Conservation (phyloP, 2,113 vertebrate species). For the Hymenochirus boettgeri region DNA sequence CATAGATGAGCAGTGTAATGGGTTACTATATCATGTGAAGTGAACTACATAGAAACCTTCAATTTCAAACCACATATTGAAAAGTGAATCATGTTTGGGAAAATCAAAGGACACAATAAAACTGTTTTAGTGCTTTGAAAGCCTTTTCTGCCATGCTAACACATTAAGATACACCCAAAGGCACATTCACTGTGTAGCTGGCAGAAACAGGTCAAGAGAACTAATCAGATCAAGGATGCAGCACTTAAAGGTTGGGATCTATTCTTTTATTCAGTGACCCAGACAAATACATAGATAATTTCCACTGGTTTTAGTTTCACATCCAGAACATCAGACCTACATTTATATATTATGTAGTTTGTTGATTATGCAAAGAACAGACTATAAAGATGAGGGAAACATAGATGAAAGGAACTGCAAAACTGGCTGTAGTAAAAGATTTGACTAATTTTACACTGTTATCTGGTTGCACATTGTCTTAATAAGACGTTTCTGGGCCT, state of each 20-base stretch:
- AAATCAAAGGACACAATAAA: conserved; percentile 7
- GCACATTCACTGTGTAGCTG: conserved; percentile 5
- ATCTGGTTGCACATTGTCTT: too few relatives aligned
- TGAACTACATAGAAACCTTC: conserved; percentile 6
- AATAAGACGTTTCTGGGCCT: too few relatives aligned
- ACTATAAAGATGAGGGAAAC: too few relatives aligned
- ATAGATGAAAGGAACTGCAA: too few relatives aligned
- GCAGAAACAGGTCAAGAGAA: conserved; percentile 34
- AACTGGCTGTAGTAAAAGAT: too few relatives aligned
- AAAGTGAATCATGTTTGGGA: conserved; percentile 37
- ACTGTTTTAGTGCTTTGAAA: conserved; percentile 6
- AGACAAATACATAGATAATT: too few relatives aligned
- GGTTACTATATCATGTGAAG: conserved; percentile 12
- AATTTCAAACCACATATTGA: conserved; percentile 3
- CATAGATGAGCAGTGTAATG: conserved; percentile 22
- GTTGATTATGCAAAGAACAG: too few relatives aligned
- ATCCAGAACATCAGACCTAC: too few relatives aligned
- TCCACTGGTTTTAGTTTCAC: too few relatives aligned
- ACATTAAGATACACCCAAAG: conserved; percentile 9
- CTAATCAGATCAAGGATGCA: neutral
- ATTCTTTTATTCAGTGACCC: neutral
- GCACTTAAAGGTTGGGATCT: neutral
- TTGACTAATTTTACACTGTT: too few relatives aligned
- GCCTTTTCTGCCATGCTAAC: conserved; percentile 4
- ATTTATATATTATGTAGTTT: too few relatives aligned